Evolutionary conservation across 92 coral and sea anemone species (phyloP), one percentile per base, ranked within the genome.

Genomic region (Parazoanthus darwini): DNA sequence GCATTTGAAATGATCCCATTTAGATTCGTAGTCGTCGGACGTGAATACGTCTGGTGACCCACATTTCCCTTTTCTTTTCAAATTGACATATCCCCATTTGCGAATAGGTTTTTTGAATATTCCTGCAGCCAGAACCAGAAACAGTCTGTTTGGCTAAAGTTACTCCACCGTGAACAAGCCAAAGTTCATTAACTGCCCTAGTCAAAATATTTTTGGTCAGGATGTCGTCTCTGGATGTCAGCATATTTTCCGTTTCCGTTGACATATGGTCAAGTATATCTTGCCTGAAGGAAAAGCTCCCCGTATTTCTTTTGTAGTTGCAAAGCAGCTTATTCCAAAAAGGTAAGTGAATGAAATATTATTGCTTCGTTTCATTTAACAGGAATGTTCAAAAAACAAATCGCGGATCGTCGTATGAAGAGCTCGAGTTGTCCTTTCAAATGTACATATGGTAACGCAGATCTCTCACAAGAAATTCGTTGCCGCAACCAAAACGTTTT

Each of bases 101-200:
- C 79, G 46, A 75, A 16, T 36, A 15, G 33, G 51, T 39, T 18
- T 38, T 36, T 20, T 8, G 5, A 20, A 4, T 20, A 20, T 15
- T 66, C 29, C 72, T 25, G 29, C 25, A 20, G n/a, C 46, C 50
- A 22, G 23, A 7, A 11, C 11, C 50, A 1, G 22, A 6, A 8
- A 71, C 76, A 22, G 23, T 75, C 50, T 38, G 75, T 25, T 70
- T 70, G 36, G 75, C 37, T n/a, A 26, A 26, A 70, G 75, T 33
- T 25, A 70, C 36, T 70, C 38, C 75, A 25, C 14, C 75, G 22
- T n/a, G 13, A 33, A 2, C 35, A 3, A 75, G 50, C 79, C 79
- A 75, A 22, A 75, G 79, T 75, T 75, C 79, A 39, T 26, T 75
- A 15, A 76, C 26, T 36, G 80, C 80, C 26, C 80, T 15, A 18